phyloP scores from a whole-genome alignment of 2,888 invertebrate species.

The Girardia tigrina region DNA sequence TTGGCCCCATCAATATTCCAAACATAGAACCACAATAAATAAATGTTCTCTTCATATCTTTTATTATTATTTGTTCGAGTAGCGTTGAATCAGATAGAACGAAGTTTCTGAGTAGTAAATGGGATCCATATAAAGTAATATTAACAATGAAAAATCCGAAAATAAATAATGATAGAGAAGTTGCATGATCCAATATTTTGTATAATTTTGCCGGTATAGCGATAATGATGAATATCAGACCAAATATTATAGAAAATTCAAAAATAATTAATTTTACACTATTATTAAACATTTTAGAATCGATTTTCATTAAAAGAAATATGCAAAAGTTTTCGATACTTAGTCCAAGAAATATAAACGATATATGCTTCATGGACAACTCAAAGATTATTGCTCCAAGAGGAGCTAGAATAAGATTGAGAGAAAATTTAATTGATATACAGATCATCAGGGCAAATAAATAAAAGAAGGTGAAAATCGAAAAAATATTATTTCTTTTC shows the following conservation, averaged over 20 bases:
- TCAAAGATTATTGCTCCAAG: not conserved
- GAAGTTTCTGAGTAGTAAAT: not conserved
- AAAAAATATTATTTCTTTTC: not conserved
- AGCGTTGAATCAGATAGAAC: not conserved
- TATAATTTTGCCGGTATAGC: not conserved
- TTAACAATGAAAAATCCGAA: not conserved
- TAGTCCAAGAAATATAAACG: not conserved
- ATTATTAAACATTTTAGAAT: not conserved
- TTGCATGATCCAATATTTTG: not conserved
- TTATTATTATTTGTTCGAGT: not conserved
- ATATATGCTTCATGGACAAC: not conserved
- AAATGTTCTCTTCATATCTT: not conserved
- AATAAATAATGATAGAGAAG: not conserved
- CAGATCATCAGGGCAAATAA: not conserved
- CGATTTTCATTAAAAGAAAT: not conserved
- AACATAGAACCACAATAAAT: not conserved
- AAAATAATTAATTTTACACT: not conserved
- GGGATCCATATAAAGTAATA: not conserved
- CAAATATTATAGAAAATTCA: not conserved
- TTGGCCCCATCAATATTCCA: not conserved
- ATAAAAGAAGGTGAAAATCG: not conserved
- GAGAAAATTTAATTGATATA: not conserved
- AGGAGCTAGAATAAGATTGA: not conserved
- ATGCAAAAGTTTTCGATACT: not conserved
- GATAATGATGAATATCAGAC: not conserved